phyloP scores from a whole-genome alignment of 2,888 invertebrate species.

The Prionchulus punctatus region DNA sequence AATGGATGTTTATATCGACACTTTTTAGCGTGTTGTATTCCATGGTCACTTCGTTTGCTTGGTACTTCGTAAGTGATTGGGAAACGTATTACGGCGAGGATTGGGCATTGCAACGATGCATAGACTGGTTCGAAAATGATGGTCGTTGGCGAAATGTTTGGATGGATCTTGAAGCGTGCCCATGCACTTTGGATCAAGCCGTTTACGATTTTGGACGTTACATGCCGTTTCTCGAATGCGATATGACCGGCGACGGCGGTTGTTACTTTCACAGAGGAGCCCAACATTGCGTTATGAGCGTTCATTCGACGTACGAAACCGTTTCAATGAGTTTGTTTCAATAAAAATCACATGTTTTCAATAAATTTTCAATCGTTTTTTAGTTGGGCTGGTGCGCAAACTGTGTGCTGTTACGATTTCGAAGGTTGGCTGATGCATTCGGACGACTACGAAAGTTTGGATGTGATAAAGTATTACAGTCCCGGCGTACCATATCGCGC shows the following conservation, averaged over 20 bases:
- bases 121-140: conserved; percentile 51
- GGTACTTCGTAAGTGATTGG: conserved; percentile 85
- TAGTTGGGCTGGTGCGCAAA: conserved; percentile 44
- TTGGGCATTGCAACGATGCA: conserved; percentile 70
- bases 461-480: conserved; percentile 23
- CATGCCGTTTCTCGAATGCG: conserved; percentile 73
- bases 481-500: conserved; percentile 24
- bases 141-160: conserved; percentile 24
- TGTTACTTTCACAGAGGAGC: conserved; percentile 77
- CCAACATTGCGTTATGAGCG: conserved; percentile 76
- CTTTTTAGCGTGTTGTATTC: conserved; percentile 62
- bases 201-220: conserved; percentile 68
- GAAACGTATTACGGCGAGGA: conserved; percentile 55
- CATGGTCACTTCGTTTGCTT: conserved; percentile 70
- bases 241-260: conserved; percentile 65
- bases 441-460: conserved; percentile 60
- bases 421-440: conserved; percentile 76
- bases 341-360: neutral
- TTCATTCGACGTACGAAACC: conserved; percentile 61
- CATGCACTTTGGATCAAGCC: conserved; percentile 78
- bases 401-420: conserved; percentile 90
- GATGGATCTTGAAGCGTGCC: conserved; percentile 45
- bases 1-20: too few species aligned
- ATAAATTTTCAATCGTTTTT: too few species aligned
- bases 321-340: neutral